phyloP scores from a whole-genome alignment of 1,140 invertebrate species.

The Drosophila saltans region DNA sequence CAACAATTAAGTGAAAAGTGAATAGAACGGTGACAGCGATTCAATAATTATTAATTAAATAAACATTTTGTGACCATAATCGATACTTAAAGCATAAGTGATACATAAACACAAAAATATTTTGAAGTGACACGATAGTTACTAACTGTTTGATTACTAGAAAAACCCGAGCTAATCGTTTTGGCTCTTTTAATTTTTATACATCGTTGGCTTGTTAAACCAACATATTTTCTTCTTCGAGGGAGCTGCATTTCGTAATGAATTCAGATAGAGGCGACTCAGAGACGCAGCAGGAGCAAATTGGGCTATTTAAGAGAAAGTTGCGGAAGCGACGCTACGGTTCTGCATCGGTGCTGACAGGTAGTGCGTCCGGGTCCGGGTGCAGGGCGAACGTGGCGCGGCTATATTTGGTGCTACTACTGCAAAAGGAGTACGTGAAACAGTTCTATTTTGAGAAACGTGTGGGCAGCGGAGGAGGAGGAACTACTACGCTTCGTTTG shows the following conservation, averaged over 20 bases:
- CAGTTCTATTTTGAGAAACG: slow-evolving; percentile 76
- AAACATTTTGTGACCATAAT: not conserved
- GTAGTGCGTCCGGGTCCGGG: slow-evolving; percentile 6
- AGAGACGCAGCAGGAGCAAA: slow-evolving; percentile 59
- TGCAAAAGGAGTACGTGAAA: slow-evolving; percentile 73
- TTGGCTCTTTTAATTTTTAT: not conserved
- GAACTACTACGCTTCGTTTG: not conserved
- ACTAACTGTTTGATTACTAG: not conserved
- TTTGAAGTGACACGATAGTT: not conserved
- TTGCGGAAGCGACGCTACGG: slow-evolving; percentile 45
- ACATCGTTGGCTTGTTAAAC: slow-evolving; percentile 29
- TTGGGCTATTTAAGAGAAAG: slow-evolving; percentile 56
- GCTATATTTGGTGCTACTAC: slow-evolving; percentile 48
- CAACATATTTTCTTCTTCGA: slow-evolving; percentile 26
- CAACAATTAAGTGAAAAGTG: slow-evolving; percentile 6
- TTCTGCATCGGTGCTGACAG: slow-evolving; percentile 15
- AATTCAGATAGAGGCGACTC: slow-evolving; percentile 64
- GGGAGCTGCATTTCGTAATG: slow-evolving; percentile 60
- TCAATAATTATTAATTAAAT: too few species aligned
- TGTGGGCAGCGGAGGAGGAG: slow-evolving; percentile 67
- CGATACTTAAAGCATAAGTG: not conserved
- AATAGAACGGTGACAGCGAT: not conserved
- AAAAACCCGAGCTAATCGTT: not conserved
- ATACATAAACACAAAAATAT: not conserved
- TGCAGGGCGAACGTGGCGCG: slow-evolving; percentile 13